phyloP scores from a whole-genome alignment of 30 jellyfish, hydroid and myxozoan genomes.

The Morbakka virulenta region DNA sequence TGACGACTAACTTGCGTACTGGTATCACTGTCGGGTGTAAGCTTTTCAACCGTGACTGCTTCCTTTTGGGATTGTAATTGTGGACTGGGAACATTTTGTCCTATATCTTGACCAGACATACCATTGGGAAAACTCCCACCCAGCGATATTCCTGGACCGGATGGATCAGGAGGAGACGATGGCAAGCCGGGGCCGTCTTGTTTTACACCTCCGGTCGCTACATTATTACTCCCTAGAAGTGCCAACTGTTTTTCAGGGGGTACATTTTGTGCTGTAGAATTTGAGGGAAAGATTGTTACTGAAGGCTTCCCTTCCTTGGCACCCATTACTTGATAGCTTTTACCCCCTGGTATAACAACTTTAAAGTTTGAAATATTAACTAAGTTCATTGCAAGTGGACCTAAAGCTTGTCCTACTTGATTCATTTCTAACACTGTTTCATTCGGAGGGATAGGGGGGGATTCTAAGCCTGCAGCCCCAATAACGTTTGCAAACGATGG shows the following conservation, averaged over 20 bases:
- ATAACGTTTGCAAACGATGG: not conserved
- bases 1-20: not conserved
- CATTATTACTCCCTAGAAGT: not conserved
- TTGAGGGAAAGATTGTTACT: conserved; percentile 55
- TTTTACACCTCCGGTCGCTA: not conserved
- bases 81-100: not conserved
- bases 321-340: conserved; percentile 64
- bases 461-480: not conserved
- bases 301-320: conserved; percentile 46
- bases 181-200: not conserved
- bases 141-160: no score
- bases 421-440: conserved; percentile 74
- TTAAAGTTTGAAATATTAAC: conserved; percentile 73
- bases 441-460: conserved; percentile 11
- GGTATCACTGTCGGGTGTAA: not conserved
- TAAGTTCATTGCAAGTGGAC: conserved; percentile 64
- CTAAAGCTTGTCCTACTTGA: conserved; percentile 54
- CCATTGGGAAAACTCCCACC: no score
- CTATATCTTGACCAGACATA: not conserved
- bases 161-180: not conserved
- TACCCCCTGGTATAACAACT: conserved; percentile 88
- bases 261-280: not conserved
- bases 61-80: not conserved
- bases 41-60: not conserved
- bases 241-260: not conserved